Evolutionary conservation across 2,888 invertebrate species (phyloP).

Genomic region (Watsonalla binaria): DNA sequence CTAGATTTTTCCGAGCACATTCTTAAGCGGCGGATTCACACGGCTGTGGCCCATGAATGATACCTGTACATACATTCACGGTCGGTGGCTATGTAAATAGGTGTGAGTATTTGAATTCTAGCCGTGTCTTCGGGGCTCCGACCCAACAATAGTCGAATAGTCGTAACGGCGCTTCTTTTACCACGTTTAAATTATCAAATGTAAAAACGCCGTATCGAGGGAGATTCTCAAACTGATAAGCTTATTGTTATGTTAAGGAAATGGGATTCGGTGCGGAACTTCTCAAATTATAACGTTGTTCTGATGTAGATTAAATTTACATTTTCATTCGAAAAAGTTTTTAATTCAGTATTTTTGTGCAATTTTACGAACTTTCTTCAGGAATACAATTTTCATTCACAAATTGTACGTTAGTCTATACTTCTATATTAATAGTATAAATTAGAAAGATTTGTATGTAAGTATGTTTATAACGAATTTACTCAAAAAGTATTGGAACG

Average conservation of each 20-base stretch:
- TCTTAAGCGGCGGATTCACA: slow-evolving; percentile 65
- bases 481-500: too few relatives aligned
- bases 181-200: background rate
- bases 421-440: too few relatives aligned
- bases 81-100: slow-evolving; percentile 73
- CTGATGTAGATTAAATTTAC: background rate
- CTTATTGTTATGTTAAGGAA: background rate
- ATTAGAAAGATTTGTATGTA: too few relatives aligned
- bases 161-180: background rate
- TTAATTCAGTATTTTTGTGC: too few relatives aligned
- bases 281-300: background rate
- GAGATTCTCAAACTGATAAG: slow-evolving; percentile 4
- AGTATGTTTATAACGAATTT: too few relatives aligned
- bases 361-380: too few relatives aligned
- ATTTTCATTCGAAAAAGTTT: background rate
- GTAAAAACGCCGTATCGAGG: slow-evolving; percentile 16
- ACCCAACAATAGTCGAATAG: slow-evolving; percentile 25
- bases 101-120: slow-evolving; percentile 43
- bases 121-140: slow-evolving; percentile 36
- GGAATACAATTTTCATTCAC: too few relatives aligned
- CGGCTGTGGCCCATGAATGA: slow-evolving; percentile 49
- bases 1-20: slow-evolving; percentile 62
- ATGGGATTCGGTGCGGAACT: background rate
- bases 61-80: slow-evolving; percentile 59
- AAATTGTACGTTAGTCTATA: too few relatives aligned